Base-by-base conservation (phyloP, 2,113 vertebrate species). In the Oryzias celebensis region DNA sequence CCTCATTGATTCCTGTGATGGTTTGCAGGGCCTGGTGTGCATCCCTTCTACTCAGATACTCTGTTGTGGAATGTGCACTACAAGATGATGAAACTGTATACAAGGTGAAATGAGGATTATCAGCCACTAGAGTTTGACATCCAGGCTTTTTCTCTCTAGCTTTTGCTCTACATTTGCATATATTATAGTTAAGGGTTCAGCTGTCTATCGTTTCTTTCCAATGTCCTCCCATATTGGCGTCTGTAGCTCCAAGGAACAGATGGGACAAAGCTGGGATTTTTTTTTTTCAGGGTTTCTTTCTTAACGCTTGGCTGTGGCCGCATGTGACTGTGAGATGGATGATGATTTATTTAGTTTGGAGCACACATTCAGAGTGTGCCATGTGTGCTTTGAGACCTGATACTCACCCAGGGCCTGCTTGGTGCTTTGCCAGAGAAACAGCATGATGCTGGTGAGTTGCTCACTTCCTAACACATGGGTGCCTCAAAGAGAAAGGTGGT, bases 311-410 rank as follows among this genome's bases (percentile, higher is more conserved):
- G 71, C 85, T 67, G 52, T 77, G 68, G 43, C 58, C 59, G 52
- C 62, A 47, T 71, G 61, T 46, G 68, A 71, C 69, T 65, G 68
- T 28, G 59, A 53, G 73, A 67, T 69, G 67, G 55, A 45, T 77
- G 70, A 78, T 82, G 83, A 83, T 90, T 88, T 87, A 81, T 86
- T 85, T 86, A 71, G 81, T 56, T 77, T 58, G 71, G 74, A 56
- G 52, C 58, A 47, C 3, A 62, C 57, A 22, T 75, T 75, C 70
- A 42, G 68, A 70, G 62, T 65, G 68, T 74, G 71, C 73, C 71
- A 75, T 81, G 82, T 82, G 77, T 87, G 81, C 65, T 78, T 46
- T 68, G 84, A 87, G 77, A 87, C 71, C 63, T 44, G 85, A 89
- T 84, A 83, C 84, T 71, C 78, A 56, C 83, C 4, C 61, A 73